Evolutionary conservation across 2,113 vertebrate genomes (phyloP).

Genomic region (Athene cunicularia): DNA sequence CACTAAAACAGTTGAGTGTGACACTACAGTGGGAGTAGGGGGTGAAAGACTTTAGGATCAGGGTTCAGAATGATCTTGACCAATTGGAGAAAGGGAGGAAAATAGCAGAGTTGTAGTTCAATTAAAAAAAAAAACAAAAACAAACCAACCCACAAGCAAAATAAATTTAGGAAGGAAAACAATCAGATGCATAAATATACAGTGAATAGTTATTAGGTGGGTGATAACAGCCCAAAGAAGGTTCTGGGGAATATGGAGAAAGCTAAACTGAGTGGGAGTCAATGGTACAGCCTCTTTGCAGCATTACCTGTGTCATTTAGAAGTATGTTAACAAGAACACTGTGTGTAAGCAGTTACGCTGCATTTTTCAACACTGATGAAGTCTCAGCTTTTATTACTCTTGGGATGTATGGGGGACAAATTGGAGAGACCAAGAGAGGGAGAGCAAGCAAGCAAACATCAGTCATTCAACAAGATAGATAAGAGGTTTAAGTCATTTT

Average conservation of each 20-base stretch:
- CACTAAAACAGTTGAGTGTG: background rate
- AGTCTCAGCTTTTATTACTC: background rate
- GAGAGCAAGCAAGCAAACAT: background rate
- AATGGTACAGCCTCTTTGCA: background rate
- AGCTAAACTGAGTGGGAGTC: background rate
- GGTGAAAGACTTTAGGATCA: background rate
- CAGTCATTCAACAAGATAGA: background rate
- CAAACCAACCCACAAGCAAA: background rate
- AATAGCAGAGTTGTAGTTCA: background rate
- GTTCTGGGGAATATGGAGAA: background rate
- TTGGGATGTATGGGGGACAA: background rate
- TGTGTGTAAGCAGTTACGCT: background rate
- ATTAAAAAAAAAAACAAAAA: background rate
- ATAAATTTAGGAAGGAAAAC: background rate
- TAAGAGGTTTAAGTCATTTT: background rate
- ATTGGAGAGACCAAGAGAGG: background rate
- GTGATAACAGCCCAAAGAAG: background rate
- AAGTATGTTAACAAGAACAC: background rate
- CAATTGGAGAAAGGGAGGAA: background rate
- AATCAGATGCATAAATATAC: background rate
- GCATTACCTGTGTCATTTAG: background rate
- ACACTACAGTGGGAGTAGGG: background rate
- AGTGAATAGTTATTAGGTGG: background rate
- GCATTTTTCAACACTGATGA: background rate
- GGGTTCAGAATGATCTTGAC: background rate